These are phyloP conservation scores for Gastrophryne carolinensis DNA, from an alignment of 2,797 vertebrate genomes.

Conservation along the genomic window DNA sequence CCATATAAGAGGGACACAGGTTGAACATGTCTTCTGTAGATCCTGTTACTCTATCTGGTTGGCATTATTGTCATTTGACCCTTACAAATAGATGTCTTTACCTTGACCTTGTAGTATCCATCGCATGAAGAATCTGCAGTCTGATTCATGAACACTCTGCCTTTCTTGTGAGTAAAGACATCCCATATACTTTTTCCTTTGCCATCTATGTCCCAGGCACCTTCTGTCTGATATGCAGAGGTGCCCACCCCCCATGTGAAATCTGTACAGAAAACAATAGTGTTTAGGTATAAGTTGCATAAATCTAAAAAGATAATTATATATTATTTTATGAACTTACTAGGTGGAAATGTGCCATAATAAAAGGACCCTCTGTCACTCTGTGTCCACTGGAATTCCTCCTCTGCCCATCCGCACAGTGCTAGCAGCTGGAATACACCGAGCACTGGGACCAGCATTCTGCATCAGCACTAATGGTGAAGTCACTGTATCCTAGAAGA, in stretches of 20 bases:
- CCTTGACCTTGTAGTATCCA: constrained; percentile 87
- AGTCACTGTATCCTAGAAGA: neutral
- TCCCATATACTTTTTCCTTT: constrained; percentile 96
- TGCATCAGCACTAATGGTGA: neutral
- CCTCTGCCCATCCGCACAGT: constrained; percentile 70
- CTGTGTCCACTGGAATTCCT: constrained; percentile 83
- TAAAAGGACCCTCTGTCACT: constrained; percentile 86
- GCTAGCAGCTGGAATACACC: constrained; percentile 70
- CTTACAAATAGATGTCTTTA: too few species aligned
- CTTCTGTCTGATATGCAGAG: constrained; percentile 94
- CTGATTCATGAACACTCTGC: constrained; percentile 76
- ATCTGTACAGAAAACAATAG: constrained; percentile 64
- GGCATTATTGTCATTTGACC: too few species aligned
- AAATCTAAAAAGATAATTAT: neutral
- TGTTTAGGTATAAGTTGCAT: neutral
- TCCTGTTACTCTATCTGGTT: too few species aligned
- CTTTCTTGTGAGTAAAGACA: constrained; percentile 81
- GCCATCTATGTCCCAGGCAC: constrained; percentile 91
- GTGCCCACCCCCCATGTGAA: constrained; percentile 93
- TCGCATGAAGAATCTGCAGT: constrained; percentile 86
- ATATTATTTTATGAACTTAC: constrained; percentile 63
- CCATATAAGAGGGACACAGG: too few species aligned
- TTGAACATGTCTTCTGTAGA: too few species aligned
- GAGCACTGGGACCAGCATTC: constrained; percentile 58
- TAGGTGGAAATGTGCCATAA: constrained; percentile 89